Evolutionary conservation across 2,113 vertebrate species (phyloP).

Genomic region (Plectropomus leopardus): DNA sequence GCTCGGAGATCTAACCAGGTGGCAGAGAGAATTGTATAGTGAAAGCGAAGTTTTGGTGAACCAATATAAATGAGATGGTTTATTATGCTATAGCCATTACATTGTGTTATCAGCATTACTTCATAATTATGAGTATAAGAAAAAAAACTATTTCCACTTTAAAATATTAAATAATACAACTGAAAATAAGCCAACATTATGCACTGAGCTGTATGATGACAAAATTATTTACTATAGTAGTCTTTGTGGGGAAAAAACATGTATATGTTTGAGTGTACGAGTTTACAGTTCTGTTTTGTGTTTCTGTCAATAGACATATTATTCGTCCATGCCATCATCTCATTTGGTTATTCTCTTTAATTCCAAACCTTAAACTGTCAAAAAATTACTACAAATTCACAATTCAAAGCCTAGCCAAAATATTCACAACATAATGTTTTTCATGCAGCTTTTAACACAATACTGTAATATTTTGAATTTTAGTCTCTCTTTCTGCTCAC

Average conservation of each 20-base stretch:
- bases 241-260: background rate
- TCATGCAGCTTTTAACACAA: slow-evolving; percentile 56
- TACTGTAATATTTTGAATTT: slow-evolving; percentile 28
- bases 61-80: too few relatives aligned
- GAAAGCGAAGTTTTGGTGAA: too few relatives aligned
- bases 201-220: background rate
- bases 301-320: background rate
- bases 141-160: too few relatives aligned
- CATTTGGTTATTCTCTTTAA: slow-evolving; percentile 4
- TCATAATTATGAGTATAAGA: too few relatives aligned
- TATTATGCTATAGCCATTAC: too few relatives aligned
- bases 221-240: background rate
- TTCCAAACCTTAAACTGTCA: slow-evolving; percentile 13
- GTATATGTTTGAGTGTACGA: background rate
- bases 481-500: slow-evolving; percentile 1
- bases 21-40: too few relatives aligned
- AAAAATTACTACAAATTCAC: background rate
- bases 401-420: slow-evolving; percentile 4
- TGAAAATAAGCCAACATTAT: slow-evolving; percentile 15
- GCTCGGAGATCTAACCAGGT: too few relatives aligned
- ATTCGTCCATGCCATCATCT: background rate
- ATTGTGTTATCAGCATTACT: too few relatives aligned
- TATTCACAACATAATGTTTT: slow-evolving; percentile 41
- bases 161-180: background rate
- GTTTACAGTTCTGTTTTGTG: background rate